A percentile compares a stretch with the other conserved stretches of the same genome.
phyloP scores from a whole-genome alignment of 2,113 vertebrate genomes.

The Misgurnus mizolepis region DNA sequence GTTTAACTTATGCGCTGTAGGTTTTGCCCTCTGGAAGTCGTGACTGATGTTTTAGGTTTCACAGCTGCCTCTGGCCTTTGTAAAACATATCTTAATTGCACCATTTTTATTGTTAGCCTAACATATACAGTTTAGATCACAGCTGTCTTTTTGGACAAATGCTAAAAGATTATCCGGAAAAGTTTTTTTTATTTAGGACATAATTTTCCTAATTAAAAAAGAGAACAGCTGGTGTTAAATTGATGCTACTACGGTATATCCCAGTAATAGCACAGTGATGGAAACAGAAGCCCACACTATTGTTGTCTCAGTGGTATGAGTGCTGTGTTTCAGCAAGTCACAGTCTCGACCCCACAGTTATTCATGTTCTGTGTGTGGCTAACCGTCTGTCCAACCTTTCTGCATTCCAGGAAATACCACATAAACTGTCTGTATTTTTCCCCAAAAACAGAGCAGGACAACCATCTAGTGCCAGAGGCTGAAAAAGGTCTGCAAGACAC shows the following conservation, averaged over 20 bases:
- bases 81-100: background rate
- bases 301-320: background rate
- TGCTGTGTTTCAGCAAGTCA: slow-evolving; percentile 3
- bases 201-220: background rate
- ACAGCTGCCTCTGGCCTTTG: background rate
- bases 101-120: background rate
- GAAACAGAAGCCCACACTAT: background rate
- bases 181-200: background rate
- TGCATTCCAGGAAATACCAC: slow-evolving; percentile 45
- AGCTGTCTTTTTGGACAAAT: no score
- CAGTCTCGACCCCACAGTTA: background rate
- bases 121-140: no score
- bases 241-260: background rate
- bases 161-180: background rate
- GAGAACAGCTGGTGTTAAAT: background rate
- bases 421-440: slow-evolving; percentile 12
- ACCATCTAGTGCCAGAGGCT: background rate
- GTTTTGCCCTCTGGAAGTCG: background rate
- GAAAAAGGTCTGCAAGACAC: background rate
- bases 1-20: no score
- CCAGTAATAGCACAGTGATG: background rate
- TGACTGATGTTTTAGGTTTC: background rate
- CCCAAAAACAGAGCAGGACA: background rate
- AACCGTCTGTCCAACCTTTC: slow-evolving; percentile 14
- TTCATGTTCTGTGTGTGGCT: slow-evolving; percentile 11